Evolutionary conservation across 2,888 invertebrate species (phyloP), one percentile per base, ranked within the genome.

Genomic region (Tigriopus californicus): DNA sequence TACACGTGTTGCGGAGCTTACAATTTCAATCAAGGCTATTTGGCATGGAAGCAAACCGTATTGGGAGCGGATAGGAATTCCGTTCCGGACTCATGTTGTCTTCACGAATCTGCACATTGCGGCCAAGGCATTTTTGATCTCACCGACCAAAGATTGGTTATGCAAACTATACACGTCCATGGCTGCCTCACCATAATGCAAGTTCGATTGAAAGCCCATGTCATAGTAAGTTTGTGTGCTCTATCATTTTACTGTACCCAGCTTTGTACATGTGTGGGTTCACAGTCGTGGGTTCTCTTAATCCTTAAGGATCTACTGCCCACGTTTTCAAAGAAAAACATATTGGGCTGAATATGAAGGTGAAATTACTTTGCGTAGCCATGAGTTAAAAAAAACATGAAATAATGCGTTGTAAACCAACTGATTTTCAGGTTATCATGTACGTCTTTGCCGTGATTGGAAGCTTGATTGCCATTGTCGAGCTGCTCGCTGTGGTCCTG

Each of bases 61-160:
- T 20, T 58, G 24, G 58, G 58, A 49, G 49, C 22, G 10, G 25
- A 44, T n/a, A 13, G 15, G 24, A 58, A 58, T 44, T 58, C 58
- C 40, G 58, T 58, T 4, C 58, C 58, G 13, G 58, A 58, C 18
- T 58, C 58, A 2, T 58, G 58, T 25, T 58, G 58, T 20, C 46
- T 58, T 15, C 25, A 40, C 8, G 49, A 44, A 20, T 58, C 58
- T 15, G 24, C 48, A 6, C 25, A 49, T 13, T 58, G 58, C 22
- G 58, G 58, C n/a, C 18, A 24, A 10, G 40, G 40, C 40, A 20
- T 58, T 10, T 58, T 58, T 58, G 58, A 49, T 18, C 15, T 51
- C 13, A 58, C 58, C 15, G 56, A 56, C 46, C 56, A 44, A 12
- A 41, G 33, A 24, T 44, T 44, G 49, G n/a, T 58, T 18, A 40